Evolutionary conservation across 2,113 vertebrate genomes (phyloP).

Genomic region (Chrysochloris asiatica): DNA sequence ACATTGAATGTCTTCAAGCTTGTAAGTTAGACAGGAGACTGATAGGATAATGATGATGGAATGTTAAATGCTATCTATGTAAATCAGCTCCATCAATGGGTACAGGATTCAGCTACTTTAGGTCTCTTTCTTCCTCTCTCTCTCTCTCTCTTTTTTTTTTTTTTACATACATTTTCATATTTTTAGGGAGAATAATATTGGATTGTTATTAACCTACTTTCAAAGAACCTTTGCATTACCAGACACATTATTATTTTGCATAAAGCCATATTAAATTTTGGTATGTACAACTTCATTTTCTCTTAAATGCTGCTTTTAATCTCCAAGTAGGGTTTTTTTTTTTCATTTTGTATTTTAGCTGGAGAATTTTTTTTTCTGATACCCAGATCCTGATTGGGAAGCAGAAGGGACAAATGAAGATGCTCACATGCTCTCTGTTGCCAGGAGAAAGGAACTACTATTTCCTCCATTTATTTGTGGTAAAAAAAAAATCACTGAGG

Average conservation of each 20-base stretch:
- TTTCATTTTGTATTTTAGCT: constrained; percentile 80
- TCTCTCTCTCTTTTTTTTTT: constrained; percentile 86
- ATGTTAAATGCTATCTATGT: constrained; percentile 91
- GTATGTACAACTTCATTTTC: constrained; percentile 87
- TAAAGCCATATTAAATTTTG: constrained; percentile 89
- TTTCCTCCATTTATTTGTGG: not conserved
- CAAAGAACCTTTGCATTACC: constrained; percentile 87
- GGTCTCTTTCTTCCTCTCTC: constrained; percentile 78
- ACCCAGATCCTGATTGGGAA: constrained; percentile 61
- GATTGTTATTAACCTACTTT: constrained; percentile 88
- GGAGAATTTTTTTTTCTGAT: constrained; percentile 81
- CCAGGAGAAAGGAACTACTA: not conserved
- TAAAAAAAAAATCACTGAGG: not conserved
- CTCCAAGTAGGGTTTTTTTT: constrained; percentile 66
- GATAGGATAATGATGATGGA: constrained; percentile 91
- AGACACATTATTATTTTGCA: constrained; percentile 87
- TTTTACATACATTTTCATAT: constrained; percentile 89
- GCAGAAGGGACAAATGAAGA: not conserved
- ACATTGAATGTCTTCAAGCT: constrained; percentile 86
- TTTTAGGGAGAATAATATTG: constrained; percentile 87
- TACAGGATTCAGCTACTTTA: constrained; percentile 90
- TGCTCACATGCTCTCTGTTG: constrained; percentile 18
- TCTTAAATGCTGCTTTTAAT: constrained; percentile 85
- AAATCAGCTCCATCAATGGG: constrained; percentile 90
- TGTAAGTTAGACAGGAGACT: constrained; percentile 88